phyloP scores from a whole-genome alignment of 2,888 invertebrate species.

The Drosophila affinis region DNA sequence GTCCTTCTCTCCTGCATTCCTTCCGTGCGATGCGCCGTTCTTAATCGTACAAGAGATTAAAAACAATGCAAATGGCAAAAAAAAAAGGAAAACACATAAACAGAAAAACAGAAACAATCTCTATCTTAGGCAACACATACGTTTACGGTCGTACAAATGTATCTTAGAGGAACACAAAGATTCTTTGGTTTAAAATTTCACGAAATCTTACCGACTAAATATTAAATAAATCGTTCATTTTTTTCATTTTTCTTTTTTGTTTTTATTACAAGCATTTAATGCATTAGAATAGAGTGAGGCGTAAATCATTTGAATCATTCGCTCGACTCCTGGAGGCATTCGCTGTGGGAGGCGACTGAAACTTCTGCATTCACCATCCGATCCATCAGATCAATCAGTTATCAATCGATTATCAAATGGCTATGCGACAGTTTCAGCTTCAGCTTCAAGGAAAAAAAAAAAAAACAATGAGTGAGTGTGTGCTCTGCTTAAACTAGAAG shows the following conservation, averaged over 20 bases:
- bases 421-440: not conserved
- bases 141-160: not conserved
- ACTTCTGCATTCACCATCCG: constrained; percentile 23
- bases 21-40: constrained; percentile 22
- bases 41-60: constrained; percentile 17
- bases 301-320: constrained; percentile 54
- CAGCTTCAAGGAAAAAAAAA: not conserved
- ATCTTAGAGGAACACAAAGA: constrained; percentile 61
- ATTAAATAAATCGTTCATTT: constrained; percentile 16
- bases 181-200: constrained; percentile 60
- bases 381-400: constrained; percentile 5
- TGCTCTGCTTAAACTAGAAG: constrained; percentile 45
- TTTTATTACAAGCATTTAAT: constrained; percentile 71
- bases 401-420: not conserved
- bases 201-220: constrained; percentile 55
- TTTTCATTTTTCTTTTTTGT: constrained; percentile 16
- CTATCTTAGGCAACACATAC: constrained; percentile 34
- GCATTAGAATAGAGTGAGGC: constrained; percentile 55
- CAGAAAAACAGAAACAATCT: constrained; percentile 38
- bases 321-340: constrained; percentile 25
- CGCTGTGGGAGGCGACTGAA: constrained; percentile 30
- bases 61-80: not conserved
- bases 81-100: not conserved
- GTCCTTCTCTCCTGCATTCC: too few relatives aligned
- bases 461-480: constrained; percentile 23